Base-by-base conservation (phyloP, 2,888 invertebrate species). In the Caenorhabditis uteleia region DNA sequence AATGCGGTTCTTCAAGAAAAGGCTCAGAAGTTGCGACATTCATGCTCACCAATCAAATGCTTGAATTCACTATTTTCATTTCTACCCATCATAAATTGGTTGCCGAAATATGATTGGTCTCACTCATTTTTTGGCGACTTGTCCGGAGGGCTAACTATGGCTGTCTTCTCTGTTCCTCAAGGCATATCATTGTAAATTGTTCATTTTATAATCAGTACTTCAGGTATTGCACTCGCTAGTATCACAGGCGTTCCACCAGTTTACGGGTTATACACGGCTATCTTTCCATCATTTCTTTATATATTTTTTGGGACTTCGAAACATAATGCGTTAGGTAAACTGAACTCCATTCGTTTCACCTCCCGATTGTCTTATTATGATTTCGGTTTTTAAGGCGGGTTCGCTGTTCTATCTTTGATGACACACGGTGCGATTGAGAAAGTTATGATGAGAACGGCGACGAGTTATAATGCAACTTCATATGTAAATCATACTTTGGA, bases 291-390 rank as follows among this genome's bases (percentile, higher is more conserved):
- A n/a, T 81, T 81, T 44, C 66, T 80, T 29, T 81, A 81, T 57
- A 78, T 81, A 38, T 70, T 82, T 48, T 82, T 81, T 47, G 81
- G 81, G n/a, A 77, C 81, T 43, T 79, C 79, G 29, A 78, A 78
- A 58, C 77, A 81, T 51, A 79, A 80, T 59, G 74, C 81, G 18
- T 54, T 81, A 16, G 80, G 79, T n/a, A n/a, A n/a, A n/a, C n/a
- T n/a, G n/a, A n/a, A n/a, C n/a, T n/a, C n/a, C n/a, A n/a, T 75
- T 53, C 53, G 45, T 40, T 27, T 12, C 12, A 16, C 14, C 6
- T n/a, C n/a, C n/a, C n/a, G n/a, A n/a, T n/a, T n/a, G n/a, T n/a
- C n/a, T 27, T 26, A 47, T n/a, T 29, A 4, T 20, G 16, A 12
- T 14, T 23, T 4, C 21, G 34, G 20, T 48, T 43, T 53, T 66